These are phyloP conservation scores for Tor tambroides DNA, from an alignment of 2,113 vertebrate species.

Conservation along the genomic window DNA sequence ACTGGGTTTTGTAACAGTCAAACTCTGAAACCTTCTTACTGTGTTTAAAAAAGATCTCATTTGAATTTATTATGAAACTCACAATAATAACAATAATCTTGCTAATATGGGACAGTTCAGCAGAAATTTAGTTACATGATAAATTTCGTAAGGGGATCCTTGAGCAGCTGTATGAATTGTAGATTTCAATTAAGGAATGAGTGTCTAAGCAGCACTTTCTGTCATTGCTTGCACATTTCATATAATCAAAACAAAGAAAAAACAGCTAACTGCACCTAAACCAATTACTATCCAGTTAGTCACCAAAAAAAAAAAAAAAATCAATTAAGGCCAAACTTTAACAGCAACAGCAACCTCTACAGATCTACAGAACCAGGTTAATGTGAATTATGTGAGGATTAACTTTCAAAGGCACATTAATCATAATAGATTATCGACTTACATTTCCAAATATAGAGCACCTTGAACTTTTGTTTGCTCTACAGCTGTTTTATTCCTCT, in stretches of 20 bases:
- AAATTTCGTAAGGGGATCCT: too few relatives aligned
- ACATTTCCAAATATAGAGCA: constrained; percentile 2
- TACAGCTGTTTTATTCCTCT: neutral
- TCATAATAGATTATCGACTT: constrained; percentile 59
- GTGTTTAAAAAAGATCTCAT: neutral
- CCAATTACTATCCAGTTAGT: constrained; percentile 84
- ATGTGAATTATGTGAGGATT: constrained; percentile 46
- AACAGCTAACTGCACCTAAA: constrained; percentile 80
- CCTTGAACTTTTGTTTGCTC: constrained; percentile 23
- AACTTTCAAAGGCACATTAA: constrained; percentile 65
- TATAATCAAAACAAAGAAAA: constrained; percentile 71
- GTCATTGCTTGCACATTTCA: constrained; percentile 64
- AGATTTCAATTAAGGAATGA: constrained; percentile 10
- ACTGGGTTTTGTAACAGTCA: too few relatives aligned
- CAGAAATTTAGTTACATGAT: too few relatives aligned
- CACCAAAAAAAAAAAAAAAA: constrained; percentile 70
- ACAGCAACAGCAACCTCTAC: constrained; percentile 65
- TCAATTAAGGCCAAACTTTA: constrained; percentile 77
- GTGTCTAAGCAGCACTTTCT: constrained; percentile 23
- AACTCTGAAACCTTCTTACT: too few relatives aligned
- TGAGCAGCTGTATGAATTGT: too few relatives aligned
- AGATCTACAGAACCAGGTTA: constrained; percentile 63
- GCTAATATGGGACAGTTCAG: too few relatives aligned
- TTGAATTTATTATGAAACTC: neutral
- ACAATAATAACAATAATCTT: neutral